Evolutionary conservation across 2,888 invertebrate genomes (phyloP), one percentile per base, ranked within the genome.

Genomic region (Clunio marinus): DNA sequence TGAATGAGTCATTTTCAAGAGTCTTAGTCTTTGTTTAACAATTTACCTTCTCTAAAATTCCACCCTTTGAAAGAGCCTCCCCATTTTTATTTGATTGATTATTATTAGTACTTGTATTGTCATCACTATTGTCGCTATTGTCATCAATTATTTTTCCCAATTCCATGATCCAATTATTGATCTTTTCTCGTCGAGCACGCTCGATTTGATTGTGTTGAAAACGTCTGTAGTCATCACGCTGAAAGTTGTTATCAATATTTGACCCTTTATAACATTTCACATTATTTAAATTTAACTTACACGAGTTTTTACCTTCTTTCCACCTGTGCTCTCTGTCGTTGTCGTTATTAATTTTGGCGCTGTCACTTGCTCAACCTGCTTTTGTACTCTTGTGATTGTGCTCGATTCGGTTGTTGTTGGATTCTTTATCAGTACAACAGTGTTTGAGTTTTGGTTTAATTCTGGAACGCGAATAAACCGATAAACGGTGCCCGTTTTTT

Each of bases 101-200:
- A 45, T 55, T 66, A 57, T 68, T 68, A 28, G 15, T 67, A 41
- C 27, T 58, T 25, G 55, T 46, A 41, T 58, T 32, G 41, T 68
- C 58, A n/a, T n/a, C n/a, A n/a, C n/a, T n/a, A 66, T 51, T 32
- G 20, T 58, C 41, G 41, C 41, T 68, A 58, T 68, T 58, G 27
- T 68, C 68, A 35, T 57, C 58, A 20, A 68, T 68, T 24, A 68
- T 68, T 55, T 68, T 68, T 3, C 68, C 68, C 24, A 68, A 22
- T 37, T 68, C 41, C 25, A 68, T 37, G 20, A 68, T 68, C 68
- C 68, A 68, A 58, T 57, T 68, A 20, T 68, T 68, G 27, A 68
- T 68, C 35, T 68, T 68, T 10, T 68, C 68, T 15, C 68, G 37
- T 10, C 68, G 55, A 1, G 58, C 58, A 27, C 68, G 57, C 15